Evolutionary conservation across 2,113 vertebrate species (phyloP).

Genomic region (Labeo rohita): DNA sequence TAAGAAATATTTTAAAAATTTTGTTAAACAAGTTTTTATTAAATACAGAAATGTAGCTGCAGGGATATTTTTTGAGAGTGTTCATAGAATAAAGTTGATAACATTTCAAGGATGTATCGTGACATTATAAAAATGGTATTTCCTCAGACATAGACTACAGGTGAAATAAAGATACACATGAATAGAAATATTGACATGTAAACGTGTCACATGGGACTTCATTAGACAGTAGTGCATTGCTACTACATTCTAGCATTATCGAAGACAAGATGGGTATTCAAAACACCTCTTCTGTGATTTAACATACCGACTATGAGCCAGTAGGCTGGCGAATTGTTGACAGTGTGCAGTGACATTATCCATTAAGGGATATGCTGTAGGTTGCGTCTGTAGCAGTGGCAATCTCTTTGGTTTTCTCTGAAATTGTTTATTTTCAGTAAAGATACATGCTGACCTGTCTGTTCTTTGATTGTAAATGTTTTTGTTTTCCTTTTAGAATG

Average conservation of each 20-base stretch:
- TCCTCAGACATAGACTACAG: neutral
- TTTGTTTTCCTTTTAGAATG: neutral
- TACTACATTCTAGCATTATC: neutral
- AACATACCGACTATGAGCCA: neutral
- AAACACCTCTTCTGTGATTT: neutral
- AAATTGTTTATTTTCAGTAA: neutral
- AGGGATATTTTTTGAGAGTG: neutral
- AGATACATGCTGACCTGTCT: neutral
- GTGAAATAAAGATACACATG: neutral
- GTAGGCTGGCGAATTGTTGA: neutral
- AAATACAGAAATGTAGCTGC: conserved; percentile 17
- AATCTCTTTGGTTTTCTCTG: neutral
- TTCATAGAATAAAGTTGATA: neutral
- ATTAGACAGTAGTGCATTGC: neutral
- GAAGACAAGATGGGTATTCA: neutral
- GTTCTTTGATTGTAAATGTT: neutral
- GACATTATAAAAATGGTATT: neutral
- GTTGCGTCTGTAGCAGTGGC: neutral
- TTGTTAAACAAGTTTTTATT: neutral
- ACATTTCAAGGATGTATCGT: neutral
- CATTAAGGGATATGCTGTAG: neutral
- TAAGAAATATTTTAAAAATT: neutral
- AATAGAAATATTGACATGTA: neutral
- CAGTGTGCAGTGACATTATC: neutral
- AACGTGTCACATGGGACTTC: neutral